Evolutionary conservation across 2,113 vertebrate species (phyloP).

Genomic region (Notothenia rossii): DNA sequence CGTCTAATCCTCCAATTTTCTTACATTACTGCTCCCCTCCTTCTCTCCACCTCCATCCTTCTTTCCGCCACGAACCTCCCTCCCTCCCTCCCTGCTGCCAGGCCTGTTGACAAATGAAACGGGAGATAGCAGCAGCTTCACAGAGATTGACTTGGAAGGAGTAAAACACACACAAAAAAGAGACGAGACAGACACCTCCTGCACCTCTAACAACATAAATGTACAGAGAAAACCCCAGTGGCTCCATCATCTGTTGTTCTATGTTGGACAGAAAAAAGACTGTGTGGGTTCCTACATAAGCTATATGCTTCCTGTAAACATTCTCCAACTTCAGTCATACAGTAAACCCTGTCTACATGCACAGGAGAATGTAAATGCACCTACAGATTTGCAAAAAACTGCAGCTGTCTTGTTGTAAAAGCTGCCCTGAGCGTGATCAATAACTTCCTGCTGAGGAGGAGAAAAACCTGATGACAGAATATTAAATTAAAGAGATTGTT

Average conservation of each 20-base stretch:
- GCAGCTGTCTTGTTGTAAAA: conserved; percentile 41
- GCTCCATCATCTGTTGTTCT: conserved; percentile 47
- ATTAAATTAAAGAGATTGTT: conserved; percentile 77
- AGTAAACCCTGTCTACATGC: not conserved
- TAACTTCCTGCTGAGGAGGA: conserved; percentile 73
- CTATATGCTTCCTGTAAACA: conserved; percentile 13
- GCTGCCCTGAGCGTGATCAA: conserved; percentile 51
- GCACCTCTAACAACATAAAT: conserved; percentile 60
- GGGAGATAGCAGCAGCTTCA: conserved; percentile 67
- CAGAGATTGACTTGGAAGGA: conserved; percentile 70
- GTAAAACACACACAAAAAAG: conserved; percentile 64
- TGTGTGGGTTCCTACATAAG: conserved; percentile 1
- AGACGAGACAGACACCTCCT: conserved; percentile 49
- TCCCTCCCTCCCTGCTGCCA: conserved; percentile 38
- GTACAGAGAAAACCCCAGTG: conserved; percentile 49
- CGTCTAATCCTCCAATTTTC: conserved; percentile 84
- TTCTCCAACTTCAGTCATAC: conserved; percentile 8
- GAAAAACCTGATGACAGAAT: conserved; percentile 69
- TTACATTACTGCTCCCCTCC: conserved; percentile 78
- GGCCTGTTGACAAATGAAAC: conserved; percentile 76
- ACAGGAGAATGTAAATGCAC: conserved; percentile 21
- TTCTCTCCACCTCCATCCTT: conserved; percentile 47
- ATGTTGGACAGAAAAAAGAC: not conserved
- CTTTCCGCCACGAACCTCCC: conserved; percentile 12
- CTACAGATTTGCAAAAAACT: conserved; percentile 17